phyloP scores from a whole-genome alignment of 2,888 invertebrate genomes.

The Apoderus coryli region DNA sequence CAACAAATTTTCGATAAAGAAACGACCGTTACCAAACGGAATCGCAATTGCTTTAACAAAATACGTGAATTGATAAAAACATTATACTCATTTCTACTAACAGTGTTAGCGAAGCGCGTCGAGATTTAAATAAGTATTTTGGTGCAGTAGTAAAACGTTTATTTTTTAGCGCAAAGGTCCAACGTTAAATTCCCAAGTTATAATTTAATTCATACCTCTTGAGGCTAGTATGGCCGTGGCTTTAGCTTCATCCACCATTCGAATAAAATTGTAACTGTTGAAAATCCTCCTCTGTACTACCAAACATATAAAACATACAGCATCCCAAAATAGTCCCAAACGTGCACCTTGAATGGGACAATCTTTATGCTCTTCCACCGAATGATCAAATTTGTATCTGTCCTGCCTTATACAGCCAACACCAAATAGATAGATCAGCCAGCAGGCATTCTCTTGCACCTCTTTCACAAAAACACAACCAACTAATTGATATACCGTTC shows the following conservation, averaged over 20 bases:
- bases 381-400: conserved; percentile 50
- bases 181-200: too few relatives aligned
- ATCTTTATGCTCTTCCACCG: conserved; percentile 17
- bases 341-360: conserved; percentile 67
- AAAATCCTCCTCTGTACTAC: conserved; percentile 85
- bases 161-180: too few relatives aligned
- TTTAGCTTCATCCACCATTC: conserved; percentile 89
- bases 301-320: conserved; percentile 85
- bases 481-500: conserved; percentile 76
- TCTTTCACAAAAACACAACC: conserved; percentile 71
- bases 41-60: not conserved
- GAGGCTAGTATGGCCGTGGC: conserved; percentile 91
- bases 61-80: conserved; percentile 1
- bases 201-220: conserved; percentile 47
- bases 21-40: too few relatives aligned
- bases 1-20: too few relatives aligned
- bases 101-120: too few relatives aligned
- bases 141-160: too few relatives aligned
- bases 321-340: conserved; percentile 88
- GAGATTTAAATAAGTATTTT: too few relatives aligned
- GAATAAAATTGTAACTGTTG: conserved; percentile 92
- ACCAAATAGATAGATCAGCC: conserved; percentile 72
- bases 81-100: conserved; percentile 4
- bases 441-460: conserved; percentile 43
- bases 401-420: conserved; percentile 79